Evolutionary conservation across 2,113 vertebrate genomes (phyloP).

Genomic region (Seriola dumerili): DNA sequence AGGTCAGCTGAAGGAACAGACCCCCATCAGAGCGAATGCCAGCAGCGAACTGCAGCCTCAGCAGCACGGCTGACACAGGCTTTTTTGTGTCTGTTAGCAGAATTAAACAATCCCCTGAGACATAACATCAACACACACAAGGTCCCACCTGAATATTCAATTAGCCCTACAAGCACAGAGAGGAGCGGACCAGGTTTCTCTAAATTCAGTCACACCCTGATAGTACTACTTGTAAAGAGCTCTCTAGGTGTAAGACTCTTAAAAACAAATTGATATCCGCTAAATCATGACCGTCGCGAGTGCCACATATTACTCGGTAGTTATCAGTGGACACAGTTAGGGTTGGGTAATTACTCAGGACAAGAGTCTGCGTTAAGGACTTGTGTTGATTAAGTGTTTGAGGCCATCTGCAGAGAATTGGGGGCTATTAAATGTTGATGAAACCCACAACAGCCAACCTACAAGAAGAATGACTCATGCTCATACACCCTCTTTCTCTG

Average conservation of each 20-base stretch:
- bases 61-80: slow-evolving; percentile 71
- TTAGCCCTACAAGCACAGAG: slow-evolving; percentile 45
- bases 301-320: neutral
- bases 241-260: slow-evolving; percentile 11
- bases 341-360: slow-evolving; percentile 22
- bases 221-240: slow-evolving; percentile 6
- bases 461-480: slow-evolving; percentile 23
- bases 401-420: slow-evolving; percentile 16
- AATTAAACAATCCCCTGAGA: slow-evolving; percentile 78
- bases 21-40: slow-evolving; percentile 66
- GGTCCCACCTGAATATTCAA: slow-evolving; percentile 77
- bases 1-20: slow-evolving; percentile 75
- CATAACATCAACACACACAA: slow-evolving; percentile 78
- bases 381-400: slow-evolving; percentile 17
- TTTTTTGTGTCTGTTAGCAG: slow-evolving; percentile 78
- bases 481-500: slow-evolving; percentile 25
- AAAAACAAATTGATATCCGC: slow-evolving; percentile 21
- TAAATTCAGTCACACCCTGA: slow-evolving; percentile 36
- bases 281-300: slow-evolving; percentile 21
- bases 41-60: slow-evolving; percentile 76
- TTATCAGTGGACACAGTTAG: neutral
- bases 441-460: slow-evolving; percentile 21
- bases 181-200: slow-evolving; percentile 48
- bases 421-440: slow-evolving; percentile 39
- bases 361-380: slow-evolving; percentile 32